Evolutionary conservation across 2,888 invertebrate genomes (phyloP).

Genomic region (Lithophane leautieri): DNA sequence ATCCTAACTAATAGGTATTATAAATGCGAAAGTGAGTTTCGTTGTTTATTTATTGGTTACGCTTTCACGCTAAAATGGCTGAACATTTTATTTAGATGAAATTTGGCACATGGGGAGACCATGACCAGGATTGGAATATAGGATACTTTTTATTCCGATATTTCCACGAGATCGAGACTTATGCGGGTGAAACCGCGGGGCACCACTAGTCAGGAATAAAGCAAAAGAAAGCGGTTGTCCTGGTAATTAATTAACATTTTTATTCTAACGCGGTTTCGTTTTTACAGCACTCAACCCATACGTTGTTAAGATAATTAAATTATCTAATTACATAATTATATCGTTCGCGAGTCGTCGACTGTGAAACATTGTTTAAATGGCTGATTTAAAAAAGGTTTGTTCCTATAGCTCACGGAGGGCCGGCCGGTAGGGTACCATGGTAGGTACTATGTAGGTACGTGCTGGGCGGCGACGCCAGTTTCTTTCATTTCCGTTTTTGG

Average conservation of each 20-base stretch:
- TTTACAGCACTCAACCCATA: conserved; percentile 59
- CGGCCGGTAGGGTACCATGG: conserved; percentile 27
- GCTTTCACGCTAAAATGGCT: too few species aligned
- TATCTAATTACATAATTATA: conserved; percentile 64
- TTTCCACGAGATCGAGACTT: too few species aligned
- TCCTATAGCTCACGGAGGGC: conserved; percentile 28
- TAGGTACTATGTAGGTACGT: conserved; percentile 59
- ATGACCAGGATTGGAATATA: too few species aligned
- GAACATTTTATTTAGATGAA: too few species aligned
- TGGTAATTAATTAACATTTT: conserved; percentile 61
- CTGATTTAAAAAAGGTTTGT: conserved; percentile 59
- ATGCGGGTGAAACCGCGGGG: too few species aligned
- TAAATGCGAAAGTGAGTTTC: too few species aligned
- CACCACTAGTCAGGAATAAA: conserved; percentile 28
- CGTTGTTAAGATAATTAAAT: conserved; percentile 61
- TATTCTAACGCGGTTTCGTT: conserved; percentile 45
- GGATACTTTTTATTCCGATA: too few species aligned
- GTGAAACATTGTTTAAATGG: conserved; percentile 56
- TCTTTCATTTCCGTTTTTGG: conserved; percentile 81
- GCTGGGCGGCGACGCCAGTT: conserved; percentile 75
- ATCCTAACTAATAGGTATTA: too few species aligned
- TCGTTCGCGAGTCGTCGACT: conserved; percentile 61
- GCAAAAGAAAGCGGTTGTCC: conserved; percentile 45
- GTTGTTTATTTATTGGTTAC: too few species aligned
- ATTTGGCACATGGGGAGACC: too few species aligned